Evolutionary conservation across 2,888 invertebrate genomes (phyloP).

Genomic region (Abrostola tripartita): DNA sequence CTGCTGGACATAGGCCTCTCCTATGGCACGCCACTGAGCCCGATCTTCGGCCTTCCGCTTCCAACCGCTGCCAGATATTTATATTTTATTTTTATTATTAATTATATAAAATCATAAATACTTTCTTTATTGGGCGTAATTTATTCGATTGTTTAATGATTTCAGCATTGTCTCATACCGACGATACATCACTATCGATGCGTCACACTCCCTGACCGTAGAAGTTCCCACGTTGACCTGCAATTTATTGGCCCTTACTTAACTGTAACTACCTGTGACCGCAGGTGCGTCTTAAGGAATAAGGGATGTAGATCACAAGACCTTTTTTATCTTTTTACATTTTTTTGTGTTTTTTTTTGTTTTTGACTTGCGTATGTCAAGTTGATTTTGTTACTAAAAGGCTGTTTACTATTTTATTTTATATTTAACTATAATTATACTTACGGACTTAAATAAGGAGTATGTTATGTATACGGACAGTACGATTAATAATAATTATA

Average conservation of each 20-base stretch:
- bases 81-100: no score
- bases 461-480: no score
- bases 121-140: constrained; percentile 14
- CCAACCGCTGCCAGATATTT: no score
- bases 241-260: constrained; percentile 84
- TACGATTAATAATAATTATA: no score
- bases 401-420: not conserved
- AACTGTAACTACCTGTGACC: constrained; percentile 82
- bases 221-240: constrained; percentile 86
- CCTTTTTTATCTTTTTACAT: constrained; percentile 14
- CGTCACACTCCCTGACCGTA: constrained; percentile 78
- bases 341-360: constrained; percentile 34
- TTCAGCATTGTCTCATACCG: constrained; percentile 50
- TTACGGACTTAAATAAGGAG: no score
- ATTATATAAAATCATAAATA: constrained; percentile 20
- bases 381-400: not conserved
- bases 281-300: constrained; percentile 83
- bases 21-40: no score
- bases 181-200: constrained; percentile 59
- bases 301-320: constrained; percentile 70
- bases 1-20: no score
- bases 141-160: constrained; percentile 33
- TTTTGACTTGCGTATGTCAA: constrained; percentile 1
- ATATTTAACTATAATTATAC: no score
- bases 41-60: no score